Evolutionary conservation across 2,888 invertebrate species (phyloP).

Genomic region (Andrena praecox): DNA sequence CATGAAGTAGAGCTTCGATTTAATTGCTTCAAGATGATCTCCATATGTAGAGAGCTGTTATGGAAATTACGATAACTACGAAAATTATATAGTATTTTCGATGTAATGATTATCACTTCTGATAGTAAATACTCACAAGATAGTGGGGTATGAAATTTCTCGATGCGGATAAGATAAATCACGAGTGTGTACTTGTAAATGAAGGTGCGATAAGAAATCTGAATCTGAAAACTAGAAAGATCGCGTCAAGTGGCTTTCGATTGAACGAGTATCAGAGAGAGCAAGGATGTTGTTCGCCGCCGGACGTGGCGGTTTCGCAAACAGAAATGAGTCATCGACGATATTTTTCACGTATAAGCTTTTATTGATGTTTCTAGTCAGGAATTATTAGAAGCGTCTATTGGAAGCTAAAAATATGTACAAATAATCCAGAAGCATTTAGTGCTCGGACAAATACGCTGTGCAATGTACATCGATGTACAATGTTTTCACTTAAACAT

Average conservation of each 20-base stretch:
- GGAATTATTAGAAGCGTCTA: not conserved
- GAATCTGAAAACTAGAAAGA: not conserved
- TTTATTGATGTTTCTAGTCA: not conserved
- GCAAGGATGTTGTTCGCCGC: not conserved
- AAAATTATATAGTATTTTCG: no score
- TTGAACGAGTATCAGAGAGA: not conserved
- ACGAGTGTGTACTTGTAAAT: not conserved
- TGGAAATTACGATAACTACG: no score
- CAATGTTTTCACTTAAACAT: not conserved
- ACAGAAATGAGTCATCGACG: slow-evolving; percentile 11
- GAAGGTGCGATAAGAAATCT: not conserved
- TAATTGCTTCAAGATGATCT: no score
- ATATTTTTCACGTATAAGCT: not conserved
- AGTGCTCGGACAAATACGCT: not conserved
- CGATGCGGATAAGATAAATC: slow-evolving; percentile 9
- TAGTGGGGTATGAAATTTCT: not conserved
- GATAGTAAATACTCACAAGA: not conserved
- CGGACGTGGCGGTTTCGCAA: not conserved
- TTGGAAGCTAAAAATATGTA: slow-evolving; percentile 19
- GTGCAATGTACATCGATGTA: not conserved
- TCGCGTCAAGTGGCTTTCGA: not conserved
- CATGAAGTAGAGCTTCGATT: no score
- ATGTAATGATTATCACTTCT: not conserved
- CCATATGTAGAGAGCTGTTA: no score
- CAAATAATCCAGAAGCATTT: slow-evolving; percentile 10